A percentile compares a stretch with the other conserved stretches of the same genome.
phyloP scores from a whole-genome alignment of 2,797 vertebrate species.

The Pelodytes ibericus region DNA sequence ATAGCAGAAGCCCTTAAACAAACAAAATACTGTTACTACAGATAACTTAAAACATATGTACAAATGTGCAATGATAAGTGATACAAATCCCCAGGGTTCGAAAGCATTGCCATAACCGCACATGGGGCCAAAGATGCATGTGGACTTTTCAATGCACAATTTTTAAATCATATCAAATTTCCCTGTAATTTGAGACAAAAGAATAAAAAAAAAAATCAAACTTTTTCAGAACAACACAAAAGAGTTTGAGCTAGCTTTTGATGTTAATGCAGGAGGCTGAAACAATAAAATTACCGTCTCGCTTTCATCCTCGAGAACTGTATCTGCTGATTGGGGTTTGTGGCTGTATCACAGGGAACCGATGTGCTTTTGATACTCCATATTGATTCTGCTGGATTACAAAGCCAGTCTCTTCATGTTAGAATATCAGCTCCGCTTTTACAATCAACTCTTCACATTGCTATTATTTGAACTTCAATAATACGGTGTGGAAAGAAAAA shows the following conservation, averaged over 20 bases:
- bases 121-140: no score
- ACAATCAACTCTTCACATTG: neutral
- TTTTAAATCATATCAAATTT: no score
- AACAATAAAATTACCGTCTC: slow-evolving; percentile 5
- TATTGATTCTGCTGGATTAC: slow-evolving; percentile 31
- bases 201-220: neutral
- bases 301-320: slow-evolving; percentile 33
- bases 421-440: slow-evolving; percentile 9
- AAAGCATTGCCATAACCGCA: no score
- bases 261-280: slow-evolving; percentile 9
- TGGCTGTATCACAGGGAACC: slow-evolving; percentile 16
- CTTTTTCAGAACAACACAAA: neutral
- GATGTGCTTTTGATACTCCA: slow-evolving; percentile 19
- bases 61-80: no score
- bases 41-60: no score
- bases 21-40: no score
- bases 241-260: neutral
- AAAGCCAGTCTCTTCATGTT: slow-evolving; percentile 2
- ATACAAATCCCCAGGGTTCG: no score
- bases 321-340: slow-evolving; percentile 10
- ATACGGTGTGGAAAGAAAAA: neutral
- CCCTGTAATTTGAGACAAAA: no score
- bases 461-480: slow-evolving; percentile 15
- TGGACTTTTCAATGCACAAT: no score
- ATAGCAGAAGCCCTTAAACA: no score